These are phyloP conservation scores for Amphipoea lucens DNA, from an alignment of 2,888 invertebrate species.

Conservation along the genomic window DNA sequence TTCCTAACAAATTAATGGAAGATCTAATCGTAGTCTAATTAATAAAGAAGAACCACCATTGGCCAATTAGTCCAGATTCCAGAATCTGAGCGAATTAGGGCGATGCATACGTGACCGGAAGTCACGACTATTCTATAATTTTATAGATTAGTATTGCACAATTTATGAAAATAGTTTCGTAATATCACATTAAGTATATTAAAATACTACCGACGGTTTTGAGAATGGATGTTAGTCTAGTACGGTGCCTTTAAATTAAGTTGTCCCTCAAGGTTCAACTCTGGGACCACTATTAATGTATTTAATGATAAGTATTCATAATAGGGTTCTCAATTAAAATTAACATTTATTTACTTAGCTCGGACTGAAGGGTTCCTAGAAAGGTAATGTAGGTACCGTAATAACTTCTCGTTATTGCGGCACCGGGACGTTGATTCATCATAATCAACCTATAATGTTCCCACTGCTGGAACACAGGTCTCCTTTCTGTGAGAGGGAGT, in stretches of 20 bases:
- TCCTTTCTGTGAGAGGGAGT: too few species aligned
- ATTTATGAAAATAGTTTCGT: not conserved
- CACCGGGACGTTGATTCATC: not conserved
- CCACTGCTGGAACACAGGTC: too few species aligned
- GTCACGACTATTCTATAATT: not conserved
- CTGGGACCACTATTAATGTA: not conserved
- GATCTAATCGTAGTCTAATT: slow-evolving; percentile 40
- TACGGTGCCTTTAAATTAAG: not conserved
- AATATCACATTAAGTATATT: not conserved
- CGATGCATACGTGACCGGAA: slow-evolving; percentile 49
- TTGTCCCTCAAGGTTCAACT: not conserved
- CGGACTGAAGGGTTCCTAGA: not conserved
- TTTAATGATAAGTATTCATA: too few species aligned
- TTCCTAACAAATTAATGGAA: slow-evolving; percentile 47
- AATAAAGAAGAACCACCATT: slow-evolving; percentile 33
- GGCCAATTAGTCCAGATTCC: slow-evolving; percentile 37
- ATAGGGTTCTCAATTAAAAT: not conserved
- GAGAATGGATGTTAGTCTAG: too few species aligned
- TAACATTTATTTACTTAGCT: not conserved
- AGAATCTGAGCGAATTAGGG: slow-evolving; percentile 28
- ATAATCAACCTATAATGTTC: too few species aligned
- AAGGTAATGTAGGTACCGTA: not conserved
- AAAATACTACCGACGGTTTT: not conserved
- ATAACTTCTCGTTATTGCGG: not conserved
- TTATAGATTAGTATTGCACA: slow-evolving; percentile 32